A percentile compares a stretch with the other conserved stretches of the same genome.
Evolutionary conservation across 2,888 invertebrate species (phyloP).

Genomic region (Endomychus coccineus): DNA sequence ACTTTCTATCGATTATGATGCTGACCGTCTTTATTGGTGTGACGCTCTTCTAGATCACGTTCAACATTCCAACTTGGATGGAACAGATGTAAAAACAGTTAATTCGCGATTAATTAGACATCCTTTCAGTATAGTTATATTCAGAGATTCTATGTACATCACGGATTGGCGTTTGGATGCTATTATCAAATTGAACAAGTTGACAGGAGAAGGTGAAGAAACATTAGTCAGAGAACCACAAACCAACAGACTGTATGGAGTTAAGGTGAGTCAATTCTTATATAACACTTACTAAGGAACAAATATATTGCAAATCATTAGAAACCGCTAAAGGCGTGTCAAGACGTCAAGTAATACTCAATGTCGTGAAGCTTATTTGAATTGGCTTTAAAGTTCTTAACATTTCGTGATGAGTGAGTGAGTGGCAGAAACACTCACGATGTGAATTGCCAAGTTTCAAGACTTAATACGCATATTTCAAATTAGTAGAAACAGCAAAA

Average conservation of each 20-base stretch:
- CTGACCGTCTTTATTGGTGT: slow-evolving; percentile 92
- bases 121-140: slow-evolving; percentile 88
- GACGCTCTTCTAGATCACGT: slow-evolving; percentile 94
- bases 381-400: no score
- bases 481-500: no score
- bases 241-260: slow-evolving; percentile 84
- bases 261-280: slow-evolving; percentile 65
- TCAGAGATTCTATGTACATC: slow-evolving; percentile 88
- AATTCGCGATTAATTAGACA: slow-evolving; percentile 78
- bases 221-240: slow-evolving; percentile 83
- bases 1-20: slow-evolving; percentile 82
- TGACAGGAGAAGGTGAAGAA: slow-evolving; percentile 80
- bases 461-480: no score
- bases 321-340: no score
- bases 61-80: slow-evolving; percentile 87
- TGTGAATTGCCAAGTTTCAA: no score
- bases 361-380: no score
- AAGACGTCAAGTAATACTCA: no score
- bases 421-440: no score
- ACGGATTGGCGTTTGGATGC: slow-evolving; percentile 97
- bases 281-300: no score
- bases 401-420: no score
- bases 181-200: slow-evolving; percentile 82
- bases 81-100: slow-evolving; percentile 83
- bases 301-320: no score